Evolutionary conservation across 2,113 vertebrate species (phyloP), one percentile per base, ranked within the genome.

Genomic region (Onychostoma macrolepis): DNA sequence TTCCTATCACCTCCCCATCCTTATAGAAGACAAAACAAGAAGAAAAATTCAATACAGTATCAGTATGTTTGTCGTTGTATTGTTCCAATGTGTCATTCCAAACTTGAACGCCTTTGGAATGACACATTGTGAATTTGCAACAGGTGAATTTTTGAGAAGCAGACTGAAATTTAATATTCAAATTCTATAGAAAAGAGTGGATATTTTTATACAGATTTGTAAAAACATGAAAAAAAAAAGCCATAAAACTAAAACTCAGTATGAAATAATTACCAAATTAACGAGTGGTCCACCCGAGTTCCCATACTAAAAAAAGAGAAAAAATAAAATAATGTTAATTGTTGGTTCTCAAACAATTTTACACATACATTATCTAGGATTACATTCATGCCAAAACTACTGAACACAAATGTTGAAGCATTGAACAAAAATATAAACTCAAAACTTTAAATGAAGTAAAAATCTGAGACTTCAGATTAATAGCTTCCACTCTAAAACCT

Each of bases 1-100:
- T 99, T 88, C 97, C 97, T 9, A 99, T 98, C 87, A 99, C 97
- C 89, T 99, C 97, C 2, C 97, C 97, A 3, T 99, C 97, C 97
- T 99, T 81, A 86, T 81, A 63, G 9, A 30, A 61, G 19, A 88
- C 30, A 78, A 8, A 85, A 30, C 38, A 41, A 10, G 1, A 53
- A 33, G 6, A 75, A 80, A 50, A 48, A 80, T 28, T 0, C 19
- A 86, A 75, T 8, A 50, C 58, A 81, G 15, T 26, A 72, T 48
- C 19, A 53, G 15, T 30, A 28, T 83, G 36, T 26, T 61, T 61
- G 21, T 58, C 21, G 8, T n/a, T 61, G 21, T 61, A 58, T 58
- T 58, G 56, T n/a, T 58, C 7, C 21, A 58, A n/a, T 58, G 56
- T 56, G 21, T 56, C 53, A 56, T 56, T 45, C 13, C 45, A 15